Evolutionary conservation across 1,140 invertebrate genomes (phyloP), one percentile per base, ranked within the genome.

Genomic region (Zaprionus kolodkinae): DNA sequence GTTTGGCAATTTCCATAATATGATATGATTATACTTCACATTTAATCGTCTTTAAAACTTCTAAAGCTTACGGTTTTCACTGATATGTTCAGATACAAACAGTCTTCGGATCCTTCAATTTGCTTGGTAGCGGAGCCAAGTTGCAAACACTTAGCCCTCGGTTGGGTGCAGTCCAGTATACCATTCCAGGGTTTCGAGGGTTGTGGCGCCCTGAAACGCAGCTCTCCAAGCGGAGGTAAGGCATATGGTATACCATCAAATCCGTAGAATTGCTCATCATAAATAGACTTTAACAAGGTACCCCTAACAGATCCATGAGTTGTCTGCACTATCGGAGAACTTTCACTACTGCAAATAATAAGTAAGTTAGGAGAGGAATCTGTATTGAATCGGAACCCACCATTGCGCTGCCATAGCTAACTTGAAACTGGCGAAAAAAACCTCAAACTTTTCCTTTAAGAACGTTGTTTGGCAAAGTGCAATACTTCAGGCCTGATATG

Each of bases 211-310:
- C 94, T 93, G 81, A 96, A 96, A 71, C 96, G 94, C 3, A 96
- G 82, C 0, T 93, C 79, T 13, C 94, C 95, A 13, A 96, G 62
- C 10, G 95, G 96, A 6, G 96, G 94, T 57, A 94, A 86, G 0
- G 95, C 72, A 92, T 94, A 85, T 81, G 94, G 17, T 12, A 91
- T 83, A 30, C 90, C 90, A 67, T 90, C 88, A 11, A 92, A 92
- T 3, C 52, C 70, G 30, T 86, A 92, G 25, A 70, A 92, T 13
- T 30, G 43, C 11, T 81, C 76, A 11, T 86, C 92, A n/a, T 86
- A 88, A 4, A 82, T 45, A 0, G 80, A 65, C 11, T 67, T 71
- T 0, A 70, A 40, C 6, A 78, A 38, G 1, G 30, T 40, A 12
- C 92, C 92, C 7, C 75, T 63, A 10, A 92, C 69, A 17, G 65